Evolutionary conservation across 2,888 invertebrate species (phyloP), one percentile per base, ranked within the genome.

Genomic region (Clitarchus hookeri): DNA sequence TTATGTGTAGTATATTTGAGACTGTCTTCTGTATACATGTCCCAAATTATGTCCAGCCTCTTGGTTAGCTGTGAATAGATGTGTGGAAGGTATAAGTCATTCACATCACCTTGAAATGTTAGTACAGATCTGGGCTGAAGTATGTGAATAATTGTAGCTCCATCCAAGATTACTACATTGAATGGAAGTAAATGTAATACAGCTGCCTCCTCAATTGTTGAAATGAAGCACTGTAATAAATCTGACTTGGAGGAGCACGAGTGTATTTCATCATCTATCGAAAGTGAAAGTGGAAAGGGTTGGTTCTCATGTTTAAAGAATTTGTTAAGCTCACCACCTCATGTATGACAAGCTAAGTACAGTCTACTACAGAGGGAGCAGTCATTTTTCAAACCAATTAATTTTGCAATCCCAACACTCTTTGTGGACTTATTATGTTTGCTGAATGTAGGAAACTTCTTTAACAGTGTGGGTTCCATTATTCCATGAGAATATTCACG

Each of bases 151-250:
- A 82, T 82, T 8, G 27, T 27, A 82, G 82, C 82, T 82, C 16
- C 82, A 82, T 82, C 82, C 82, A 82, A 27, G 0, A 82, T 11
- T 82, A 82, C 26, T 82, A 27, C 82, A 82, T 82, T 44, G 16
- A 82, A 8, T 82, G 27, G 44, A 82, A 27, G 36, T 44, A 82
- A 82, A 25, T 13, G 13, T 82, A 36, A 82, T 16, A 80, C 82
- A 19, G 82, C 3, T 36, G 27, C 23, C 82, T 26, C 16, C 6
- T 82, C 82, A 12, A 36, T 1, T 19, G 13, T 65, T 65, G 65
- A 65, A 6, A 65, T 6, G 6, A 65, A 4, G 23, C 65, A 6
- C 36, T 82, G 82, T 82, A 44, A 25, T 80, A 80, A 44, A 80
- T 80, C 26, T 26, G 80, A 80, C 23, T 80, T 80, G 25, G 26